Base-by-base conservation (phyloP, 2,113 vertebrate genomes). In the Eurypyga helias region DNA sequence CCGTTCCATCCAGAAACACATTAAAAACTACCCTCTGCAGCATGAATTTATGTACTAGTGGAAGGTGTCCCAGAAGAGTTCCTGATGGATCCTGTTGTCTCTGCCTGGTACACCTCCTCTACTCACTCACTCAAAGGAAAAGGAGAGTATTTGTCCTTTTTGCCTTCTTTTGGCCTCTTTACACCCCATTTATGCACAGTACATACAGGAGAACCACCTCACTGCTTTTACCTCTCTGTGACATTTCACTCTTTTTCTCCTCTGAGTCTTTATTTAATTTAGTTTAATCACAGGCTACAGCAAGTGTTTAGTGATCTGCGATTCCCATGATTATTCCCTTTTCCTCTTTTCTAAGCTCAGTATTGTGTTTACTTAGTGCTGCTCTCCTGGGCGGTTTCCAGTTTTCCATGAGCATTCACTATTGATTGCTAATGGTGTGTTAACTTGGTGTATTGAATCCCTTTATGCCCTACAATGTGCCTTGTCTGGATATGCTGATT, bases 271-370 rank as follows among this genome's bases (percentile, higher is more conserved):
- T 75, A 90, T 87, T 94, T 83, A 46, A 60, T 92, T 84, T 66
- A n/a, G 21, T 90, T 83, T 82, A 82, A 82, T 92, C 79, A 91
- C 33, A 55, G 38, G 72, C 72, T 60, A 23, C 43, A 89, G 61
- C 12, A n/a, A 86, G 69, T 67, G 78, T 81, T 95, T 64, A 88
- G 91, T 58, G 72, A 87, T 87, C 92, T 91, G 83, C 82, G 80
- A 84, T 93, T 97, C 92, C 92, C 95, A 91, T 93, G 88, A 91
- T 95, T 87, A 84, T 84, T 92, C 86, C 57, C 70, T 76, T 91
- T 92, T 70, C 49, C 70, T 70, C 33, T 54, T 89, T 72, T 79
- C 51, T 92, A 46, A 75, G 28, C 85, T 90, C 46, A 41, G 41
- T 78, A 25, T 51, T 89, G 34, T 91, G 36, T 95, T 96, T 84